A percentile compares a stretch with the other conserved stretches of the same genome.
These are phyloP conservation scores for Eciton burchellii DNA, from an alignment of 1,140 invertebrate genomes.

Conservation along the genomic window DNA sequence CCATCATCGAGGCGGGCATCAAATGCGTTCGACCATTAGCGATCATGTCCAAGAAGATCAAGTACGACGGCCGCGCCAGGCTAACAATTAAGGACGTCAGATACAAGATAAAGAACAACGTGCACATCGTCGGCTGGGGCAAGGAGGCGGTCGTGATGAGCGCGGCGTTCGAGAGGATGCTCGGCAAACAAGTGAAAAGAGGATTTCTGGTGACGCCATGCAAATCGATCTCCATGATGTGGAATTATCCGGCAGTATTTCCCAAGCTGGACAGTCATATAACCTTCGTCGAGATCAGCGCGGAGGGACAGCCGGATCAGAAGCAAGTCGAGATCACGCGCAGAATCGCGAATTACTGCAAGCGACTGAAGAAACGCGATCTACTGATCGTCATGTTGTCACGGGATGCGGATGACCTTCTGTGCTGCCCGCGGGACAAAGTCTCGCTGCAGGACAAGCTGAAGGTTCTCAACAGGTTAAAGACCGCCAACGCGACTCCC, in stretches of 20 bases:
- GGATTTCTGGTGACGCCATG: slow-evolving; percentile 75
- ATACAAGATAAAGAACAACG: slow-evolving; percentile 75
- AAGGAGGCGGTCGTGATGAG: slow-evolving; percentile 70
- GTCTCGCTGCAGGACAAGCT: slow-evolving; percentile 87
- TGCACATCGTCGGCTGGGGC: slow-evolving; percentile 78
- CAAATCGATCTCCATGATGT: slow-evolving; percentile 72
- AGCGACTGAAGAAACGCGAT: slow-evolving; percentile 73
- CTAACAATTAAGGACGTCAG: slow-evolving; percentile 66
- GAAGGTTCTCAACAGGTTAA: slow-evolving; percentile 84
- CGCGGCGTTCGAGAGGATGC: slow-evolving; percentile 72
- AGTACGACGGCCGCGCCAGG: slow-evolving; percentile 67
- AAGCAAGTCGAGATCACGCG: slow-evolving; percentile 58
- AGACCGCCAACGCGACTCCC: slow-evolving; percentile 86
- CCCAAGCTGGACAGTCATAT: slow-evolving; percentile 72
- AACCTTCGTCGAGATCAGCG: slow-evolving; percentile 69
- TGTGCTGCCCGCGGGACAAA: slow-evolving; percentile 85
- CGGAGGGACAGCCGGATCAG: slow-evolving; percentile 65
- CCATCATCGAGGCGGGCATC: slow-evolving; percentile 70
- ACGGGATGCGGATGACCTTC: slow-evolving; percentile 68
- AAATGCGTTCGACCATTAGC: slow-evolving; percentile 68
- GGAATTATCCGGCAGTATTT: slow-evolving; percentile 69
- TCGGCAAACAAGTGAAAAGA: slow-evolving; percentile 73
- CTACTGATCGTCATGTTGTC: slow-evolving; percentile 76
- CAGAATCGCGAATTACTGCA: slow-evolving; percentile 72
- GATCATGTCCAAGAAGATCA: slow-evolving; percentile 73